Conservation (phyloP, 1,140 invertebrate species). For the Hylaeus anthracinus region DNA sequence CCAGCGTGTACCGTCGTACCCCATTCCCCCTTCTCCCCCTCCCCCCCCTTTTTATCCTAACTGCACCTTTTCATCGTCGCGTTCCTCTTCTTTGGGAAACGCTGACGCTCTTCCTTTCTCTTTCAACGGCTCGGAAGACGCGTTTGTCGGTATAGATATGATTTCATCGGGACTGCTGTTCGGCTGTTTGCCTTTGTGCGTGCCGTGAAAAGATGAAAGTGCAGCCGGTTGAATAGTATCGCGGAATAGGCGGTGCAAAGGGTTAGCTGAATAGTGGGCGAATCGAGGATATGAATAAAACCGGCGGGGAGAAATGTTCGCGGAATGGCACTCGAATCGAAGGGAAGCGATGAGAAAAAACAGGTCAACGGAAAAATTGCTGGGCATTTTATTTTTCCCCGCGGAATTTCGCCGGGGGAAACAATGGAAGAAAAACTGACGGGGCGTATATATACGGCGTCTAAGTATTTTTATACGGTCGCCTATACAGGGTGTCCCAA, state of each 20-base stretch:
- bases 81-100: neutral
- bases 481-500: no score
- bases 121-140: neutral
- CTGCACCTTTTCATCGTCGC: neutral
- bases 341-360: neutral
- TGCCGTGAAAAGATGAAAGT: slow-evolving; percentile 3
- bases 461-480: no score
- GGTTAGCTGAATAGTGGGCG: slow-evolving; percentile 3
- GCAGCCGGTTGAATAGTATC: slow-evolving; percentile 8
- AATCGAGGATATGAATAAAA: slow-evolving; percentile 10
- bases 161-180: neutral
- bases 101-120: neutral
- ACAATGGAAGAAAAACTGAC: no score
- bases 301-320: slow-evolving; percentile 3
- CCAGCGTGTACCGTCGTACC: slow-evolving; percentile 51
- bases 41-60: neutral
- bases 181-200: neutral
- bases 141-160: neutral
- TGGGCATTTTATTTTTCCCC: neutral
- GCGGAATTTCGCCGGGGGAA: no score
- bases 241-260: neutral
- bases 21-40: no score
- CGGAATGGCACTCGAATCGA: neutral
- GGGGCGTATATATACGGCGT: no score
- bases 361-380: slow-evolving; percentile 4